Conservation (phyloP, 2,797 vertebrate genomes). For the Jordanella pulchra region DNA sequence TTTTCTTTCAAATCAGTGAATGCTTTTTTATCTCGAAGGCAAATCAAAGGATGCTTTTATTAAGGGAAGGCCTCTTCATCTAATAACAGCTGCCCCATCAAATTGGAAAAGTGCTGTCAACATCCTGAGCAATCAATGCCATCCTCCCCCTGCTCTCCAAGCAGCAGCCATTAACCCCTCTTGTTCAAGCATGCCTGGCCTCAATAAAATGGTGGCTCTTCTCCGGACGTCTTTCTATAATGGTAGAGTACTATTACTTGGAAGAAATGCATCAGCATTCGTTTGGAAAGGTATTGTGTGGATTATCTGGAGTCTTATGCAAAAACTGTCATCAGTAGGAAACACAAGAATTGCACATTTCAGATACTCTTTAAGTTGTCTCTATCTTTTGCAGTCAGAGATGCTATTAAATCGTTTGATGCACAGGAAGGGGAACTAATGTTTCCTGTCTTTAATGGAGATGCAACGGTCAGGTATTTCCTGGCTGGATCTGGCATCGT, state of each 20-base stretch:
- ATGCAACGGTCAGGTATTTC: no score
- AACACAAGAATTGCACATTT: not conserved
- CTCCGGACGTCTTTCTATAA: constrained; percentile 70
- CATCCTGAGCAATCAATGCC: constrained; percentile 77
- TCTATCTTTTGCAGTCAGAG: not conserved
- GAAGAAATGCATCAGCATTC: constrained; percentile 56
- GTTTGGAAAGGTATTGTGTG: constrained; percentile 35
- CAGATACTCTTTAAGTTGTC: not conserved
- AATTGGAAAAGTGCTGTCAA: constrained; percentile 79
- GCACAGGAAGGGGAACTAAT: not conserved
- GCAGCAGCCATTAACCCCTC: constrained; percentile 79
- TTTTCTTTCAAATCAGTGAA: not conserved
- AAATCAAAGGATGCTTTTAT: constrained; percentile 68
- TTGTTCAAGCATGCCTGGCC: constrained; percentile 73
- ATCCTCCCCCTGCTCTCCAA: constrained; percentile 69
- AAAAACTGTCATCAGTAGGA: constrained; percentile 50
- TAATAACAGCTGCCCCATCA: constrained; percentile 74
- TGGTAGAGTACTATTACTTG: constrained; percentile 66
- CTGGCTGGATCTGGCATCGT: not conserved
- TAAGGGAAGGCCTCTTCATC: constrained; percentile 68
- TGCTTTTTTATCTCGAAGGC: constrained; percentile 7
- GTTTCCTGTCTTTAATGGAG: no score
- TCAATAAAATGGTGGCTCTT: constrained; percentile 78
- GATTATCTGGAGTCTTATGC: constrained; percentile 45
- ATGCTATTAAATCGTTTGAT: not conserved